A percentile compares a stretch with the other conserved stretches of the same genome.
Evolutionary conservation across 2,888 invertebrate genomes (phyloP).

Genomic region (Atethmia centrago): DNA sequence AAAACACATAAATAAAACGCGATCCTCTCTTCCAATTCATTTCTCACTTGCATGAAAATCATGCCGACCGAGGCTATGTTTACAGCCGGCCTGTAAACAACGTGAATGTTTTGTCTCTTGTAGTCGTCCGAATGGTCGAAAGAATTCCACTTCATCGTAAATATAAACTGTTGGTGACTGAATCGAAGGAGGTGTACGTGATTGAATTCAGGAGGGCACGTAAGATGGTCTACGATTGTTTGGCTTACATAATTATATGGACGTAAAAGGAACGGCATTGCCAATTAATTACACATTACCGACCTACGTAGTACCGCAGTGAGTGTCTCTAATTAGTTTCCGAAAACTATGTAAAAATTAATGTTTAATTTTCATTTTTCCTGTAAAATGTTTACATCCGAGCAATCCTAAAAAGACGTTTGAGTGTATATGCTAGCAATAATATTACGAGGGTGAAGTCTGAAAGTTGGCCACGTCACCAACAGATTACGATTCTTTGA

Average conservation of each 20-base stretch:
- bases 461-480: too few species aligned
- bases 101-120: conserved; percentile 55
- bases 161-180: conserved; percentile 58
- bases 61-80: conserved; percentile 29
- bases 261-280: neutral
- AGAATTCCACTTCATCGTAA: conserved; percentile 60
- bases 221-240: neutral
- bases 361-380: neutral
- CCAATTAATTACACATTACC: neutral
- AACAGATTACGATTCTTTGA: too few species aligned
- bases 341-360: neutral
- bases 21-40: neutral
- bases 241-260: neutral
- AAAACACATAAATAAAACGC: neutral
- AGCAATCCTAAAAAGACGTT: neutral
- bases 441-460: neutral
- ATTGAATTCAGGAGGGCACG: conserved; percentile 46
- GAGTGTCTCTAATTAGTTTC: neutral
- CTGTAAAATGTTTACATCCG: neutral
- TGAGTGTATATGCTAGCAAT: neutral
- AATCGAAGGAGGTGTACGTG: conserved; percentile 49
- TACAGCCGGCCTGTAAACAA: conserved; percentile 49
- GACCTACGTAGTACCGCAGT: neutral
- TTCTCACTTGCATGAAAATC: neutral
- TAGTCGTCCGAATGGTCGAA: conserved; percentile 36